Evolutionary conservation across 1,140 invertebrate species (phyloP).

Genomic region (Himalopsyche phryganea): DNA sequence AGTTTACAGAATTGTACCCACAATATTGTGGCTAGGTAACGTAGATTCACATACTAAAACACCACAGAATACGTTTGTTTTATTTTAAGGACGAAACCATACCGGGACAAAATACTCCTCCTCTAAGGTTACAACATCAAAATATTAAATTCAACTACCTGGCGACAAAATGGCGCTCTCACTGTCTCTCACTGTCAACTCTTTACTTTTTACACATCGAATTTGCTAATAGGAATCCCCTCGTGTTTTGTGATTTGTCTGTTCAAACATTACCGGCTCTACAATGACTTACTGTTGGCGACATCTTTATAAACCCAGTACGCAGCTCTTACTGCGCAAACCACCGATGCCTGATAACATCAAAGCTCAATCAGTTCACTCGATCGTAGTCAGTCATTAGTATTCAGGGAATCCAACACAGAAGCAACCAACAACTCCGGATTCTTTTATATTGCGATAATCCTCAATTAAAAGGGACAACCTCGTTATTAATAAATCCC

Average conservation of each 20-base stretch:
- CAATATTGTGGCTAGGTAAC: too few species aligned
- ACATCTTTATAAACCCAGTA: constrained; percentile 55
- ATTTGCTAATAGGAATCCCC: constrained; percentile 19
- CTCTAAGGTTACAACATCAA: neutral
- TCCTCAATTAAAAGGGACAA: too few species aligned
- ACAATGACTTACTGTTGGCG: constrained; percentile 54
- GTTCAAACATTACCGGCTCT: constrained; percentile 35
- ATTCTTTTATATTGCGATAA: neutral
- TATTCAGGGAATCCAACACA: too few species aligned
- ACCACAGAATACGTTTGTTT: too few species aligned
- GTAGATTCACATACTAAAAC: too few species aligned
- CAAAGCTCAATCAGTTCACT: constrained; percentile 19
- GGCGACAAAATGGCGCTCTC: neutral
- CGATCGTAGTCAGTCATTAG: too few species aligned
- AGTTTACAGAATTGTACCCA: too few species aligned
- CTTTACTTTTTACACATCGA: constrained; percentile 16
- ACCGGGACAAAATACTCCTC: neutral
- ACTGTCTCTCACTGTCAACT: neutral
- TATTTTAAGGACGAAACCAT: neutral
- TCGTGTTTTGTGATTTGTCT: constrained; percentile 7
- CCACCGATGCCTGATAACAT: constrained; percentile 50
- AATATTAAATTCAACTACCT: neutral
- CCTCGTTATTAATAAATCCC: too few species aligned
- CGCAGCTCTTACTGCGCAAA: constrained; percentile 49
- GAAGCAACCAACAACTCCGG: neutral